Evolutionary conservation across 1,140 invertebrate species (phyloP).

Genomic region (Drosophila burlai): DNA sequence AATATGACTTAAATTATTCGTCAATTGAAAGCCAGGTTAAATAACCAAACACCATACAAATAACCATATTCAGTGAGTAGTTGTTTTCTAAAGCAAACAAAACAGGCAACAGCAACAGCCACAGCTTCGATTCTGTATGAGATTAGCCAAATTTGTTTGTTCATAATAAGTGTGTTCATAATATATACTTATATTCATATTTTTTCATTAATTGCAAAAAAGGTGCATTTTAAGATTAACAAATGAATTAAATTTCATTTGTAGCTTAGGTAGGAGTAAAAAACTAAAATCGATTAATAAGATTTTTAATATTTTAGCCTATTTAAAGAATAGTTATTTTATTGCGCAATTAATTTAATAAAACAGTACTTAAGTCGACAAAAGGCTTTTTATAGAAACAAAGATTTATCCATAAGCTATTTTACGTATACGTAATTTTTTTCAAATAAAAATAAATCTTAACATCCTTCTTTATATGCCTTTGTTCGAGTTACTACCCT

Average conservation of each 20-base stretch:
- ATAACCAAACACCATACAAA: conserved; percentile 50
- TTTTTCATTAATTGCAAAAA: neutral
- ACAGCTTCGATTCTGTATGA: conserved; percentile 23
- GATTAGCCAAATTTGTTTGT: conserved; percentile 15
- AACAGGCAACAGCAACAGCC: conserved; percentile 21
- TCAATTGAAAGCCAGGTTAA: conserved; percentile 59
- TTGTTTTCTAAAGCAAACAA: conserved; percentile 49
- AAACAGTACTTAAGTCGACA: neutral
- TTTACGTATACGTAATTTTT: too few relatives aligned
- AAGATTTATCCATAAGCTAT: neutral
- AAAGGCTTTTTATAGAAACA: neutral
- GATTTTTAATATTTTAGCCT: neutral
- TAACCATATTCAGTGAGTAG: conserved; percentile 69
- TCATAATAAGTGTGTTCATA: neutral
- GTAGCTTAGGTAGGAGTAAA: neutral
- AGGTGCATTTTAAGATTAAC: neutral
- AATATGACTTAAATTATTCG: conserved; percentile 77
- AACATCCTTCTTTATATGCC: too few relatives aligned
- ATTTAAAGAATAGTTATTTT: neutral
- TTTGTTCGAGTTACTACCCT: too few relatives aligned
- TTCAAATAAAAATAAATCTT: too few relatives aligned
- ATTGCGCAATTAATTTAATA: too few relatives aligned
- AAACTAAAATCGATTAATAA: neutral
- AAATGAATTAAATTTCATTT: neutral
- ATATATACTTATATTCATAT: neutral